phyloP scores from a whole-genome alignment of 2,888 invertebrate species.

The Sphecodes monilicornis region DNA sequence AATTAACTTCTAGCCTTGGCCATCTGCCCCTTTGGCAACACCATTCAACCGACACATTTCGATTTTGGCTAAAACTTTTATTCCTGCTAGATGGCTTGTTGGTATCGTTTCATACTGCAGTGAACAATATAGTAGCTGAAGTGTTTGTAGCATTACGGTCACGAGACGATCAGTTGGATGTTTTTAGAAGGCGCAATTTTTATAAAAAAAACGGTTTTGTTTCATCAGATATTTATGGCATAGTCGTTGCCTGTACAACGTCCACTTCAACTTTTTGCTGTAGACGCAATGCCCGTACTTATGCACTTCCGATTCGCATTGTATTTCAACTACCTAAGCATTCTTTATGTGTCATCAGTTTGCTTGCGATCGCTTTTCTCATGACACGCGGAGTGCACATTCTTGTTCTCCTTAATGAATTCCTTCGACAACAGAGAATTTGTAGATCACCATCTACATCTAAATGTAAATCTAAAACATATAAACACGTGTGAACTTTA shows the following conservation, averaged over 20 bases:
- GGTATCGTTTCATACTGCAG: slow-evolving; percentile 7
- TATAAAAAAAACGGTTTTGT: background rate
- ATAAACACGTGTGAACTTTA: background rate
- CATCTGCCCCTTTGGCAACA: slow-evolving; percentile 39
- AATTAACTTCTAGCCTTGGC: slow-evolving; percentile 43
- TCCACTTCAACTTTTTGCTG: background rate
- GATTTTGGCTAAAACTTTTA: slow-evolving; percentile 35
- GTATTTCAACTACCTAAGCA: slow-evolving; percentile 58
- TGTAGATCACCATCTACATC: background rate
- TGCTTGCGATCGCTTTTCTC: slow-evolving; percentile 25
- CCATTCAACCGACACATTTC: slow-evolving; percentile 14
- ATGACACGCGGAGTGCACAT: slow-evolving; percentile 9
- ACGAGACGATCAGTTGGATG: background rate
- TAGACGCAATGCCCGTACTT: slow-evolving; percentile 36
- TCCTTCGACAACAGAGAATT: background rate
- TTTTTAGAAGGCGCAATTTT: background rate
- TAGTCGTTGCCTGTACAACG: background rate
- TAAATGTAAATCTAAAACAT: background rate
- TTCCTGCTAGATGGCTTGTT: background rate
- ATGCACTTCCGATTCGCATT: slow-evolving; percentile 69
- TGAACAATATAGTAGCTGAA: background rate
- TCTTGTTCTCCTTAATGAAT: background rate
- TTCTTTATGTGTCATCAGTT: slow-evolving; percentile 47
- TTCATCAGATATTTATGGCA: background rate
- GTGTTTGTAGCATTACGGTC: background rate